Evolutionary conservation across 2,888 invertebrate genomes (phyloP).

Genomic region (Suillia variegata): DNA sequence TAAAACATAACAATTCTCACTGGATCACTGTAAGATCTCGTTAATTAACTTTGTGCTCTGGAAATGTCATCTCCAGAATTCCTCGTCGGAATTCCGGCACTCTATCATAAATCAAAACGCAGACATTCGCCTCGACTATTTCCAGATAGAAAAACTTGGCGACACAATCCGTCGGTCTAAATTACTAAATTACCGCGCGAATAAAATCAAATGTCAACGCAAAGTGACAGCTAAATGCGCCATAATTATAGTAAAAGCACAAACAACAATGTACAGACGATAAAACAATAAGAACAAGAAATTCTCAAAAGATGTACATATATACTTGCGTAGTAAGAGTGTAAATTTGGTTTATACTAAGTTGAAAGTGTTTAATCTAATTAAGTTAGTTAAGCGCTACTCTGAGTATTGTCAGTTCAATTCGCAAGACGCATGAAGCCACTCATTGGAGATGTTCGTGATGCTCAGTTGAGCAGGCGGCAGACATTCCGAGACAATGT

Average conservation of each 20-base stretch:
- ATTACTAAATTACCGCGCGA: not conserved
- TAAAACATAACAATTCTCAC: no score
- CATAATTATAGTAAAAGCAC: not conserved
- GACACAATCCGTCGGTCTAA: no score
- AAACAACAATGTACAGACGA: conserved; percentile 1
- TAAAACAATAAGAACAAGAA: not conserved
- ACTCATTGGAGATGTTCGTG: not conserved
- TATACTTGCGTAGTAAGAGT: not conserved
- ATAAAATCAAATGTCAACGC: not conserved
- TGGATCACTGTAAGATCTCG: no score
- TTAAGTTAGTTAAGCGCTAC: conserved; percentile 32
- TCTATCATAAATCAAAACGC: no score
- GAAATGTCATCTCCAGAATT: no score
- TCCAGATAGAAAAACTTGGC: no score
- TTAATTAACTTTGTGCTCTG: no score
- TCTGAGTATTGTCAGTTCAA: no score
- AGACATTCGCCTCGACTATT: no score
- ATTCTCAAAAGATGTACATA: not conserved
- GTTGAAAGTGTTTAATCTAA: conserved; percentile 44
- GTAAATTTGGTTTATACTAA: not conserved
- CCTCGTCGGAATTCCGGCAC: no score
- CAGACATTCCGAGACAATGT: not conserved
- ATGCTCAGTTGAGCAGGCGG: not conserved
- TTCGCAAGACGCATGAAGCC: no score
- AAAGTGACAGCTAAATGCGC: not conserved